Conservation (phyloP, 2,113 vertebrate species). For the Rattus rattus region DNA sequence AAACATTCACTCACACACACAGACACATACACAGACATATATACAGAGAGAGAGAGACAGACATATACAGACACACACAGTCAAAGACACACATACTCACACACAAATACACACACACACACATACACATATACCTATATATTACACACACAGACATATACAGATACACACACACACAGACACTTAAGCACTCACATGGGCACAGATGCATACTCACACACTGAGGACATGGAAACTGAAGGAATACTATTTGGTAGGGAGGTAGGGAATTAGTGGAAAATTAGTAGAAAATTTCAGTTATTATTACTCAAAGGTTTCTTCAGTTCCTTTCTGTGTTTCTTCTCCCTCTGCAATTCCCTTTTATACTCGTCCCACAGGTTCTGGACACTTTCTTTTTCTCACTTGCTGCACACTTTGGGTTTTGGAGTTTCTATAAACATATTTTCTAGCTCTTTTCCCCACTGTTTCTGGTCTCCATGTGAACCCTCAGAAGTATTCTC, state of each 20-base stretch:
- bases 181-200: not conserved
- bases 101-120: not conserved
- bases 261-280: no score
- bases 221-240: not conserved
- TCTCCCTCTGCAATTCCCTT: not conserved
- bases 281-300: not conserved
- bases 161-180: not conserved
- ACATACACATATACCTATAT: not conserved
- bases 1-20: not conserved
- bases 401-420: not conserved
- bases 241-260: not conserved
- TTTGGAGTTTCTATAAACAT: not conserved
- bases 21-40: not conserved
- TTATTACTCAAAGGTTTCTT: not conserved
- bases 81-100: not conserved
- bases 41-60: not conserved
- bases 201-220: not conserved
- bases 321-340: not conserved
- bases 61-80: not conserved
- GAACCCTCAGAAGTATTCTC: not conserved
- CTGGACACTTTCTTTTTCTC: not conserved
- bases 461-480: not conserved
- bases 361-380: not conserved
- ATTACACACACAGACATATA: not conserved
- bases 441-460: not conserved